These are phyloP conservation scores for Drosophila kanekoi DNA, from an alignment of 2,888 invertebrate genomes.

Conservation along the genomic window DNA sequence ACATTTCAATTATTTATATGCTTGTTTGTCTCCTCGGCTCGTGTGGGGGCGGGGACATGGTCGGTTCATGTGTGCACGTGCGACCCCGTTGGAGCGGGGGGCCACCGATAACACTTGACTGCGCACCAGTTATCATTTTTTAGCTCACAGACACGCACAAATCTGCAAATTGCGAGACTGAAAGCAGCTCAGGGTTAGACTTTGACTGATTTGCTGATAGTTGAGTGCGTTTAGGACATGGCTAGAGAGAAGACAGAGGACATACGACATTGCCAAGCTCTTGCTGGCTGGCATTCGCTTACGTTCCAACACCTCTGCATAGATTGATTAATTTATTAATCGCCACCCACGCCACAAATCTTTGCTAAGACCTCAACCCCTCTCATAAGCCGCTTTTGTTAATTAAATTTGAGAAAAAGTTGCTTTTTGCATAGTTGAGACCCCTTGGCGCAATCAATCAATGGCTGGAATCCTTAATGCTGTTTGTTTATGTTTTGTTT, in stretches of 20 bases:
- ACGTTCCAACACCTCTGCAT: slow-evolving; percentile 51
- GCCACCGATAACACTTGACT: slow-evolving; percentile 70
- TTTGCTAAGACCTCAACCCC: not conserved
- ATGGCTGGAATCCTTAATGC: slow-evolving; percentile 22
- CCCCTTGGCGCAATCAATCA: slow-evolving; percentile 63
- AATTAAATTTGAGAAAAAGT: slow-evolving; percentile 65
- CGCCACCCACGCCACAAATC: slow-evolving; percentile 33
- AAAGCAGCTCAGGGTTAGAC: slow-evolving; percentile 45
- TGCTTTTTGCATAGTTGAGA: slow-evolving; percentile 19
- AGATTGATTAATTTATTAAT: slow-evolving; percentile 64
- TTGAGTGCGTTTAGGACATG: slow-evolving; percentile 57
- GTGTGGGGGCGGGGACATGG: slow-evolving; percentile 1
- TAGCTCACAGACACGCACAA: slow-evolving; percentile 46
- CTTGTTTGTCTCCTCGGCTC: slow-evolving; percentile 66
- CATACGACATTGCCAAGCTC: slow-evolving; percentile 24
- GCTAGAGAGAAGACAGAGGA: not conserved
- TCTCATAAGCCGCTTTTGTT: slow-evolving; percentile 73
- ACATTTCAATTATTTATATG: slow-evolving; percentile 80
- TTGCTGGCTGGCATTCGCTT: not conserved
- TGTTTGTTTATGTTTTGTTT: slow-evolving; percentile 42
- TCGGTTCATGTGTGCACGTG: slow-evolving; percentile 51
- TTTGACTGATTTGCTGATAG: slow-evolving; percentile 76
- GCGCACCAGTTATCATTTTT: slow-evolving; percentile 69
- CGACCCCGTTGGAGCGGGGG: slow-evolving; percentile 4
- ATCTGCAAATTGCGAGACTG: slow-evolving; percentile 57